Evolutionary conservation across 2,797 vertebrate species (phyloP).

Genomic region (Tympanoctomys barrerae): DNA sequence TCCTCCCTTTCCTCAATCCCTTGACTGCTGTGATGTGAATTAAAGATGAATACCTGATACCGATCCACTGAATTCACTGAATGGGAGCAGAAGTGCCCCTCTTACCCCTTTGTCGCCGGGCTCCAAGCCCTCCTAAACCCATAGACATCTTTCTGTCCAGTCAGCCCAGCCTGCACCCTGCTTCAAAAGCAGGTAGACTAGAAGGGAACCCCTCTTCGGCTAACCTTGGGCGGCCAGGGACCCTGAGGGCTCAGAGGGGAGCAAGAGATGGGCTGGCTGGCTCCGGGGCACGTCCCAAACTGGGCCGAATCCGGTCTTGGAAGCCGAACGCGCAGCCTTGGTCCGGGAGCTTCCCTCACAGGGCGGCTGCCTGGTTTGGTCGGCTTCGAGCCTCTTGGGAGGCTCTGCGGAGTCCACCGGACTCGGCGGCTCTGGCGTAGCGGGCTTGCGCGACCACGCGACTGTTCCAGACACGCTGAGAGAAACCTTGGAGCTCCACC

Average conservation of each 20-base stretch:
- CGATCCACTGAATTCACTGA: slow-evolving; percentile 90
- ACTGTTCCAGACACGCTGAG: background rate
- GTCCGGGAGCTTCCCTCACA: background rate
- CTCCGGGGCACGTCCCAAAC: background rate
- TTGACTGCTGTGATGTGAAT: slow-evolving; percentile 97
- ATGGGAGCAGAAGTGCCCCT: slow-evolving; percentile 62
- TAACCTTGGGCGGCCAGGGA: background rate
- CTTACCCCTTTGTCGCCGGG: slow-evolving; percentile 53
- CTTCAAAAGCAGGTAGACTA: background rate
- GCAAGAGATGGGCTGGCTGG: background rate
- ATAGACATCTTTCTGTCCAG: background rate
- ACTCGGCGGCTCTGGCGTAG: too few species aligned
- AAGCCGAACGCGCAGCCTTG: background rate
- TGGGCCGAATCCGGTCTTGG: background rate
- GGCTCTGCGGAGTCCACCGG: background rate
- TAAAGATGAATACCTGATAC: slow-evolving; percentile 96
- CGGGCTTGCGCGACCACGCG: background rate
- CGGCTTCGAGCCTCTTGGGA: background rate
- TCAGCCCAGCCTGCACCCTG: background rate
- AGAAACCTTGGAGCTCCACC: background rate
- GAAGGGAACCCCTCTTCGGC: background rate
- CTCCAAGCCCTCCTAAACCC: slow-evolving; percentile 59
- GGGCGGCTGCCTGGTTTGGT: background rate
- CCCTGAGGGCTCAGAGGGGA: background rate
- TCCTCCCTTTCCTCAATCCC: slow-evolving; percentile 90